Conservation (phyloP, 2,888 invertebrate genomes). For the Macrosoma leucophasiata region DNA sequence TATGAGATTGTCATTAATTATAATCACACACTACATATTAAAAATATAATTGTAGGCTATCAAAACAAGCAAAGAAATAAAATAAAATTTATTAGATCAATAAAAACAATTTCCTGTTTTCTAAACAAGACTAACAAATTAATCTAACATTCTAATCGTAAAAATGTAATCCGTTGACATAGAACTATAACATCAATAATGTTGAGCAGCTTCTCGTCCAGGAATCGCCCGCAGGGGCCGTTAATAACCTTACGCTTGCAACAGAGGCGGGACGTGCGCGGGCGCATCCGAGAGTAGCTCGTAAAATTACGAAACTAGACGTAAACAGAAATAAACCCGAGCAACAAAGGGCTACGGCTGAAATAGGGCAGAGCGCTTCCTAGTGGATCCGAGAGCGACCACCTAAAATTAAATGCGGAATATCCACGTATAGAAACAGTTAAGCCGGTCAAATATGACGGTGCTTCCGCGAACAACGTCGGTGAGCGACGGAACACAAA, state of each 20-base stretch:
- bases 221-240: slow-evolving; percentile 50
- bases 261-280: slow-evolving; percentile 46
- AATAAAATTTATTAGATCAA: too few species aligned
- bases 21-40: too few species aligned
- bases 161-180: too few species aligned
- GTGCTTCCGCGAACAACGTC: slow-evolving; percentile 20
- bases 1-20: too few species aligned
- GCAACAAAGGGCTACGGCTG: slow-evolving; percentile 61
- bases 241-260: slow-evolving; percentile 59
- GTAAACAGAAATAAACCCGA: slow-evolving; percentile 64
- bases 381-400: slow-evolving; percentile 47
- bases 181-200: too few species aligned
- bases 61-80: too few species aligned
- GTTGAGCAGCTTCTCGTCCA: slow-evolving; percentile 33
- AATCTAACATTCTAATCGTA: too few species aligned
- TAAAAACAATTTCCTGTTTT: too few species aligned
- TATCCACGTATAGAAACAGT: slow-evolving; percentile 23
- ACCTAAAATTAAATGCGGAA: slow-evolving; percentile 48
- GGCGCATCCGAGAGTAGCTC: slow-evolving; percentile 52
- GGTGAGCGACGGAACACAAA: slow-evolving; percentile 26
- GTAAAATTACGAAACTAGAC: slow-evolving; percentile 70
- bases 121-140: too few species aligned
- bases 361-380: slow-evolving; percentile 64
- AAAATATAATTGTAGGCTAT: too few species aligned
- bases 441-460: slow-evolving; percentile 17